These are phyloP conservation scores for Charadrius vociferus DNA, from an alignment of 2,113 vertebrate genomes.

Conservation along the genomic window DNA sequence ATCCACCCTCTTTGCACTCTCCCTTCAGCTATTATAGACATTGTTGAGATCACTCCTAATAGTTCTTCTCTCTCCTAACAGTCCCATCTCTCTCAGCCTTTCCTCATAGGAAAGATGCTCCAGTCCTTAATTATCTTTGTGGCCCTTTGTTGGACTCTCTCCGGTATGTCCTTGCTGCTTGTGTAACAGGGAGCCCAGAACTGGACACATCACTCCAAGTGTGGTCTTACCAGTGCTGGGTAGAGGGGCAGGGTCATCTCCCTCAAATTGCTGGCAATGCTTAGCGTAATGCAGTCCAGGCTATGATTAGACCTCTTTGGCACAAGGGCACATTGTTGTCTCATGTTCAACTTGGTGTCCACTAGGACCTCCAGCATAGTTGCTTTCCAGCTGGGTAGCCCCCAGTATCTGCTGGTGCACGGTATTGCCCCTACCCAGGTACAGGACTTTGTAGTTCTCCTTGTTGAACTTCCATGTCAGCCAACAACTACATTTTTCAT, in stretches of 20 bases:
- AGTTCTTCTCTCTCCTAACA: background rate
- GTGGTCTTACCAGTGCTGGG: background rate
- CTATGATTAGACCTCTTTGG: background rate
- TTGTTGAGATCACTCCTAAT: background rate
- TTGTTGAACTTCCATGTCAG: background rate
- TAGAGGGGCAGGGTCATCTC: background rate
- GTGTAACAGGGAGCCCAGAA: background rate
- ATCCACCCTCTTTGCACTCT: background rate
- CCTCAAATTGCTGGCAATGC: background rate
- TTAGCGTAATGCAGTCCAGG: background rate
- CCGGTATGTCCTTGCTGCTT: background rate
- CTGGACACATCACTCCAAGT: background rate
- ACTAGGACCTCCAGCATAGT: background rate
- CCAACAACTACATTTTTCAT: background rate
- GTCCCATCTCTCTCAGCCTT: background rate
- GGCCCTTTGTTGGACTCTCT: background rate
- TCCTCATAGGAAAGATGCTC: background rate
- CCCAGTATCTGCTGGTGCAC: background rate
- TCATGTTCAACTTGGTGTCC: background rate
- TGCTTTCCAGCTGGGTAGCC: background rate
- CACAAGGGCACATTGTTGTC: background rate
- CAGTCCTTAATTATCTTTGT: background rate
- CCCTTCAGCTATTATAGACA: background rate
- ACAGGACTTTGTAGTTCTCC: background rate
- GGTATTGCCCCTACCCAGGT: fast-evolving